A percentile compares a stretch with the other conserved stretches of the same genome.
Conservation (phyloP, 2,888 invertebrate genomes). For the Pilophorus perplexus region DNA sequence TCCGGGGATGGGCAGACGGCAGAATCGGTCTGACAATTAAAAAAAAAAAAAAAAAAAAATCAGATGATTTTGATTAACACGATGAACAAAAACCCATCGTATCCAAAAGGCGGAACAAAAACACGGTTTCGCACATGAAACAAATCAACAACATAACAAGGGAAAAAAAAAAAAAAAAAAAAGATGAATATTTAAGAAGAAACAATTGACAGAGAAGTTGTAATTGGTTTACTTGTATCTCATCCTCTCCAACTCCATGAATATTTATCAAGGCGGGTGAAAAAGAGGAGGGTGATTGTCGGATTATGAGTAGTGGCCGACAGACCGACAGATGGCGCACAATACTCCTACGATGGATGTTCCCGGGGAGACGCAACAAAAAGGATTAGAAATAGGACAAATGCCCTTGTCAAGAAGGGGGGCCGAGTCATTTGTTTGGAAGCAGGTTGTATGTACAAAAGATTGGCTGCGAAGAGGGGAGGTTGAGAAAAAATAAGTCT, state of each 20-base stretch:
- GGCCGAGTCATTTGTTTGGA: slow-evolving; percentile 38
- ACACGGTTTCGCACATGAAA: too few species aligned
- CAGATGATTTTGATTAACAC: too few species aligned
- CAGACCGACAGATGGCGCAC: slow-evolving; percentile 26
- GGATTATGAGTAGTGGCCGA: slow-evolving; percentile 33
- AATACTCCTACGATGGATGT: not conserved
- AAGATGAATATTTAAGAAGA: not conserved
- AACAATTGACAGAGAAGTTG: slow-evolving; percentile 2
- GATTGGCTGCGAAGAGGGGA: too few species aligned
- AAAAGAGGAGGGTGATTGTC: slow-evolving; percentile 12
- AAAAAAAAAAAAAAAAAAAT: too few species aligned
- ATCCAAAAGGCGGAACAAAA: too few species aligned
- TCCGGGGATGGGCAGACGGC: too few species aligned
- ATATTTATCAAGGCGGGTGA: slow-evolving; percentile 25
- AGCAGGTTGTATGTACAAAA: slow-evolving; percentile 27
- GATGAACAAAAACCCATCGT: too few species aligned
- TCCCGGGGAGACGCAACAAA: slow-evolving; percentile 21
- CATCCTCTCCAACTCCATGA: slow-evolving; percentile 12
- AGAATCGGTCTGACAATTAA: too few species aligned
- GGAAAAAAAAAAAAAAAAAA: not conserved
- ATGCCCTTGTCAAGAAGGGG: slow-evolving; percentile 36
- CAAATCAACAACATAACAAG: not conserved
- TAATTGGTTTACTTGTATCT: slow-evolving; percentile 33
- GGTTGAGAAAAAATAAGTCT: too few species aligned
- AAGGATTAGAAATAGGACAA: slow-evolving; percentile 38